Percentiles rank a stretch among this genome's conserved stretches.
Evolutionary conservation across 2,113 vertebrate genomes (phyloP).

Genomic region (Xenopus borealis): DNA sequence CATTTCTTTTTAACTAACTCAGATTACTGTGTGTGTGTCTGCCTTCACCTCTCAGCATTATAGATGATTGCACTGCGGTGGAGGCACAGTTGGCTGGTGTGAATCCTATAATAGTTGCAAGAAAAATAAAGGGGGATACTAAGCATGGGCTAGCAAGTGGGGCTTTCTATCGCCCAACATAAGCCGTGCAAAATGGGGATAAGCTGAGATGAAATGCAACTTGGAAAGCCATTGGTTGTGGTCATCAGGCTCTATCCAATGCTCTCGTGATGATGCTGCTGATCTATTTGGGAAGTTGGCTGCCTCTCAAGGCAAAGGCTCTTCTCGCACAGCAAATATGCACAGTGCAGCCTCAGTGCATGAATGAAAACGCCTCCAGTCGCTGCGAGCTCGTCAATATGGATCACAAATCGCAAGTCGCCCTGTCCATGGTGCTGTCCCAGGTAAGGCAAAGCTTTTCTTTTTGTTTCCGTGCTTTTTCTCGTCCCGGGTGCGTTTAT

Average conservation of each 20-base stretch:
- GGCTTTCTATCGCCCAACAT: constrained; percentile 56
- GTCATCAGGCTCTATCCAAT: constrained; percentile 86
- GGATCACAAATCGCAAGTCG: constrained; percentile 74
- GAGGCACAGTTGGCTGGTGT: no score
- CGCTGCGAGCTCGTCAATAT: constrained; percentile 82
- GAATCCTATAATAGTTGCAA: no score
- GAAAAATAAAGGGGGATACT: not conserved
- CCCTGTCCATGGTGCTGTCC: constrained; percentile 74
- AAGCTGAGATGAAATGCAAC: constrained; percentile 78
- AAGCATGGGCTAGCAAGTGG: constrained; percentile 50
- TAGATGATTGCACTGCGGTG: no score
- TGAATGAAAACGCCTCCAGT: constrained; percentile 82
- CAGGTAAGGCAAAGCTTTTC: constrained; percentile 78
- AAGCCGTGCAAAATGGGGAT: constrained; percentile 69
- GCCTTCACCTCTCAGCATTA: no score
- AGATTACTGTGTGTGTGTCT: no score
- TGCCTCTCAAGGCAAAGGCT: constrained; percentile 82
- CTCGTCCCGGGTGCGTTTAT: constrained; percentile 40
- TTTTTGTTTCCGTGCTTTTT: not conserved
- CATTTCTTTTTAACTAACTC: no score
- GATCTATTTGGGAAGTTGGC: constrained; percentile 95
- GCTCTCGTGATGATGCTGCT: constrained; percentile 90
- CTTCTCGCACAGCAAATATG: constrained; percentile 96
- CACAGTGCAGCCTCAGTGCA: constrained; percentile 83
- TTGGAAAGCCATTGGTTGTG: constrained; percentile 95